These are phyloP conservation scores for Sphenopsis melanotis DNA, from an alignment of 2,797 vertebrate species.

Conservation along the genomic window DNA sequence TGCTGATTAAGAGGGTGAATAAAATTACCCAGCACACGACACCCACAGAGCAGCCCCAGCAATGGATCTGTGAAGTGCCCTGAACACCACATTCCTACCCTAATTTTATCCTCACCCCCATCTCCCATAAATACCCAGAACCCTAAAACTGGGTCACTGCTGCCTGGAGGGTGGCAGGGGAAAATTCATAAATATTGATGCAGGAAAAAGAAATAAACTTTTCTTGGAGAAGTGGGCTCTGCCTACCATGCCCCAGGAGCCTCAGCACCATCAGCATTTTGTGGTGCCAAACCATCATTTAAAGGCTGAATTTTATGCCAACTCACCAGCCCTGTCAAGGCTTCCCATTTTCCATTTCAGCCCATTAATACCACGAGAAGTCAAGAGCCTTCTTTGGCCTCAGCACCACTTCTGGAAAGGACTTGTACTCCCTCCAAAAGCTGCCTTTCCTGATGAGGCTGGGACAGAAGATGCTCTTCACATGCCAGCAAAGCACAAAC, in stretches of 20 bases:
- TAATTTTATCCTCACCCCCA: background rate
- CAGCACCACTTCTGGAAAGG: background rate
- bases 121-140: background rate
- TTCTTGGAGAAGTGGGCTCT: background rate
- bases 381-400: background rate
- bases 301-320: background rate
- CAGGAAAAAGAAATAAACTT: background rate
- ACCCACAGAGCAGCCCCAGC: background rate
- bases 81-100: background rate
- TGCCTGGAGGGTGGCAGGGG: background rate
- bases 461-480: background rate
- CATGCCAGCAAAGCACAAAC: background rate
- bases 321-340: background rate
- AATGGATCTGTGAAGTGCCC: background rate
- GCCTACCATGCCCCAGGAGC: background rate
- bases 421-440: background rate
- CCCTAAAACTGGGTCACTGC: background rate
- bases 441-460: background rate
- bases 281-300: background rate
- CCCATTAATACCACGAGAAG: background rate
- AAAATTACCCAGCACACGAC: fast-evolving
- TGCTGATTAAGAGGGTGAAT: background rate
- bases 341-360: background rate
- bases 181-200: background rate
- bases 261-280: background rate